Conservation (phyloP, 2,888 invertebrate genomes). For the Platycheirus albimanus region DNA sequence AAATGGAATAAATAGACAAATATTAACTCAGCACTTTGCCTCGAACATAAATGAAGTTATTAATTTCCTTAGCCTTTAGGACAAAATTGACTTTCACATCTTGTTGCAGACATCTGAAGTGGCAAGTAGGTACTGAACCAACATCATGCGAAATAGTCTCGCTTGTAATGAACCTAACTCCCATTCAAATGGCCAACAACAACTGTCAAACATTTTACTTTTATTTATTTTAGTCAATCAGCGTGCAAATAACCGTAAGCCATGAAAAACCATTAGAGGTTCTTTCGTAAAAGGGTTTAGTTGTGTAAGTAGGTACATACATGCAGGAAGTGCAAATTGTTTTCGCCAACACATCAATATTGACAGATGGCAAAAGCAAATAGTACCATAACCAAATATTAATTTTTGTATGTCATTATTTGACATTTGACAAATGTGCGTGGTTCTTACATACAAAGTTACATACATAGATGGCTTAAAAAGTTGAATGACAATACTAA, state of each 20-base stretch:
- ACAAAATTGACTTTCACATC: slow-evolving; percentile 69
- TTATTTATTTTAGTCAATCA: slow-evolving; percentile 51
- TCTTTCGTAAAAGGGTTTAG: slow-evolving; percentile 26
- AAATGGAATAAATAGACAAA: slow-evolving; percentile 52
- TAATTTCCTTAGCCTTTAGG: slow-evolving; percentile 65
- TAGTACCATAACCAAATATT: slow-evolving; percentile 33
- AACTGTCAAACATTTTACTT: slow-evolving; percentile 32
- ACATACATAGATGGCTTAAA: too few relatives aligned
- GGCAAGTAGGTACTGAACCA: neutral
- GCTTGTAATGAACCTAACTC: too few relatives aligned
- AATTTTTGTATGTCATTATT: slow-evolving; percentile 12
- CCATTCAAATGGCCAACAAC: slow-evolving; percentile 35
- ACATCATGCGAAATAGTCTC: slow-evolving; percentile 5
- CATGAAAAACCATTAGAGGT: slow-evolving; percentile 50
- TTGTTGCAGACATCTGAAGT: too few relatives aligned
- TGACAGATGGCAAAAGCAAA: slow-evolving; percentile 43
- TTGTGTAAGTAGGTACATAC: neutral
- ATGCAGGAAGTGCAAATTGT: slow-evolving; percentile 59
- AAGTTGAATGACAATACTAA: neutral
- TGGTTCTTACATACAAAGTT: neutral
- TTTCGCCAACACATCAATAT: slow-evolving; percentile 47
- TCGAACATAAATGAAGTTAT: slow-evolving; percentile 44
- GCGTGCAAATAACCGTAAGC: slow-evolving; percentile 35
- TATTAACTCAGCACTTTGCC: slow-evolving; percentile 61
- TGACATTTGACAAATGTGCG: slow-evolving; percentile 22